Conservation (phyloP, 2,113 vertebrate species). For the rat (Rattus norvegicus) region GRCr8 NC_086031.1:78040501-78041000, state of each 20-base stretch:
- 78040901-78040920: background rate
- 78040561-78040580: background rate
- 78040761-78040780: background rate
- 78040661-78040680: background rate
- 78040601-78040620: background rate
- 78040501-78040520: background rate
- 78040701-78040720: background rate
- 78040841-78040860: background rate
- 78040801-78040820: slow-evolving; percentile 25
- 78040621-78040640: background rate
- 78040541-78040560: background rate
- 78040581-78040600: background rate
- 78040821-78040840: background rate
- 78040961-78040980: background rate
- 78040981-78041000: background rate
- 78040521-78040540: background rate
- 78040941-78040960: background rate
- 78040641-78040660: no score
- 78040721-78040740: background rate
- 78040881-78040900: background rate
- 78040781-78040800: background rate
- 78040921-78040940: background rate
- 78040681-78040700: background rate
- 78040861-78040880: background rate
- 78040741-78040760: slow-evolving; percentile 26